Evolutionary conservation across 2,113 vertebrate species (phyloP).

Genomic region (Grammomys dolichurus): DNA sequence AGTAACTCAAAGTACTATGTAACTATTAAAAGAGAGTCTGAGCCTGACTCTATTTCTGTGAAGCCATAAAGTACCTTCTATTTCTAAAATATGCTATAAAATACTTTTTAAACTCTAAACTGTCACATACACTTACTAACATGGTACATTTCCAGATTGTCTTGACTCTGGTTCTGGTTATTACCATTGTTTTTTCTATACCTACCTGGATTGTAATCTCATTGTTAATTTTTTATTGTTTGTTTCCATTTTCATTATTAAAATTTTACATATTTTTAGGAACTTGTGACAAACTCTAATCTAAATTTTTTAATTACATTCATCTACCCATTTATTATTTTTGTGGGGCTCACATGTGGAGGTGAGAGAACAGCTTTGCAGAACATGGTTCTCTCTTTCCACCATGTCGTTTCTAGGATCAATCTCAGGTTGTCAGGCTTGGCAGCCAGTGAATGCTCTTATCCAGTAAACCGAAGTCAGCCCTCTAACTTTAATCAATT

Average conservation of each 20-base stretch:
- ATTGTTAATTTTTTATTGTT: constrained; percentile 27
- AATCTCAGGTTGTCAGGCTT: neutral
- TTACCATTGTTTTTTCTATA: constrained; percentile 49
- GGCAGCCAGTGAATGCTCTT: neutral
- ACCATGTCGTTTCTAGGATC: neutral
- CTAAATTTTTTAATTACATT: neutral
- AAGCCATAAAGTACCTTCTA: neutral
- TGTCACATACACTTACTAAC: neutral
- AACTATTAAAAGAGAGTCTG: constrained; percentile 1
- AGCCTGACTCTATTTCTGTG: constrained; percentile 31
- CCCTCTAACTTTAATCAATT: neutral
- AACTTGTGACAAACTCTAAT: neutral
- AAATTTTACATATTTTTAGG: constrained; percentile 28
- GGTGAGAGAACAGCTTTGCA: neutral
- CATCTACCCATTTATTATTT: neutral
- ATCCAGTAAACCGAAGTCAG: neutral
- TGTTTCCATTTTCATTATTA: neutral
- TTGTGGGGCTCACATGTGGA: neutral
- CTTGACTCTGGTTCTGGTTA: neutral
- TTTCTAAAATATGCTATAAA: constrained; percentile 41
- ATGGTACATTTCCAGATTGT: constrained; percentile 49
- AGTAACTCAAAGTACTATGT: constrained; percentile 14
- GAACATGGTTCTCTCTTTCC: neutral
- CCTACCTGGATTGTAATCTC: constrained; percentile 31
- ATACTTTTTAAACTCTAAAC: constrained; percentile 15